These are phyloP conservation scores for Arbacia lixula DNA, from an alignment of 53 echinoderm and acorn worm genomes.

Conservation along the genomic window DNA sequence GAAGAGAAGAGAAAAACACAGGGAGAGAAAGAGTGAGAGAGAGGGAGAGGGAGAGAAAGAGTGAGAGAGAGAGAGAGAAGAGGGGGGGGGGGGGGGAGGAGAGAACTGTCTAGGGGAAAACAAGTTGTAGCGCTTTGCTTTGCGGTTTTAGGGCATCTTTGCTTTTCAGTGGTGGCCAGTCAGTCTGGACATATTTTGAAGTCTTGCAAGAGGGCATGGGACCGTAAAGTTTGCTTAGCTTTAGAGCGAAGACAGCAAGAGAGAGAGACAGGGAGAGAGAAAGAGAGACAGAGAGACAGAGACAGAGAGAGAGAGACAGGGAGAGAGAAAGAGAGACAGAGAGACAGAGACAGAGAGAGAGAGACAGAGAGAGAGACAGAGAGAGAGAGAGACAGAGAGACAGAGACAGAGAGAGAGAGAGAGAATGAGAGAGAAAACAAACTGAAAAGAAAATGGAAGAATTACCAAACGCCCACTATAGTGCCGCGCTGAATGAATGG, in stretches of 20 bases:
- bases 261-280: background rate
- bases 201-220: background rate
- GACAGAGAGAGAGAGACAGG: no score
- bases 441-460: background rate
- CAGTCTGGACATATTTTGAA: no score
- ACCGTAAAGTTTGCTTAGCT: background rate
- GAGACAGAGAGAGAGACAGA: no score
- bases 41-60: background rate
- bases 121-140: background rate
- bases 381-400: no score
- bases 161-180: no score
- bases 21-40: no score
- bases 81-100: no score
- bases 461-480: slow-evolving; percentile 6
- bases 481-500: background rate
- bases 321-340: background rate
- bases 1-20: no score
- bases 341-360: background rate
- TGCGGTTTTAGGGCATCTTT: slow-evolving; percentile 5
- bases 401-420: background rate
- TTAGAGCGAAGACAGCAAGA: background rate
- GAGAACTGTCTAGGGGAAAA: background rate
- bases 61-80: no score
- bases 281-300: no score
- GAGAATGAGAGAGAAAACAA: background rate